Evolutionary conservation across 2,888 invertebrate genomes (phyloP).

Genomic region (Pseudolycoriella hygida): DNA sequence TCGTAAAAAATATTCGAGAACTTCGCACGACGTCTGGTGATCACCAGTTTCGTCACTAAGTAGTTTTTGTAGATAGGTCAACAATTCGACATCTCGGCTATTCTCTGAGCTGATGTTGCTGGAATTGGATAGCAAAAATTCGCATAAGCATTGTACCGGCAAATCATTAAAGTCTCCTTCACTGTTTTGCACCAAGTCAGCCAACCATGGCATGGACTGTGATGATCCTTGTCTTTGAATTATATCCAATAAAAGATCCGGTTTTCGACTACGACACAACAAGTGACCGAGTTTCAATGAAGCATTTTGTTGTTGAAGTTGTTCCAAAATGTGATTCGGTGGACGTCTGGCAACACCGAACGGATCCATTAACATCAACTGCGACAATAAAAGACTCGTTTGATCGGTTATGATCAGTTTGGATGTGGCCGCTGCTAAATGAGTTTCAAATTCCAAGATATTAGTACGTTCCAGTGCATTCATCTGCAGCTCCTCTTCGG

Average conservation of each 20-base stretch:
- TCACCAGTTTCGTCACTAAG: slow-evolving; percentile 33
- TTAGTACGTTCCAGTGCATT: slow-evolving; percentile 53
- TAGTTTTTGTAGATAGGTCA: slow-evolving; percentile 37
- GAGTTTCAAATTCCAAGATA: slow-evolving; percentile 76
- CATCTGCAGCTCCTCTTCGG: slow-evolving; percentile 47
- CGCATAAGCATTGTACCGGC: slow-evolving; percentile 95
- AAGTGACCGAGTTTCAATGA: slow-evolving; percentile 72
- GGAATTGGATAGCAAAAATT: slow-evolving; percentile 64
- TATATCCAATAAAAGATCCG: slow-evolving; percentile 81
- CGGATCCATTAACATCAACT: slow-evolving; percentile 74
- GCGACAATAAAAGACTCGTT: slow-evolving; percentile 67
- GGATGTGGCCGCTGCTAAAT: slow-evolving; percentile 77
- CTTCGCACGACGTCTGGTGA: slow-evolving; percentile 54
- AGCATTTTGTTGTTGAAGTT: slow-evolving; percentile 57
- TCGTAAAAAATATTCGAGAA: slow-evolving; percentile 76
- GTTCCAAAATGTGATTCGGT: slow-evolving; percentile 57
- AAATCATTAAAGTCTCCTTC: slow-evolving; percentile 61
- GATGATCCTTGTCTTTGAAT: slow-evolving; percentile 66
- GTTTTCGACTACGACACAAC: slow-evolving; percentile 72
- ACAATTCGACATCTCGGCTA: slow-evolving; percentile 49
- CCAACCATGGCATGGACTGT: slow-evolving; percentile 94
- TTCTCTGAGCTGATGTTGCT: slow-evolving; percentile 33
- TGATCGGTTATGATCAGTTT: slow-evolving; percentile 81
- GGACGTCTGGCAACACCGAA: slow-evolving; percentile 68
- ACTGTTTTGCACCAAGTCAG: slow-evolving; percentile 80